Base-by-base conservation (phyloP, 2,888 invertebrate species). In the Drosophila hamatofila region DNA sequence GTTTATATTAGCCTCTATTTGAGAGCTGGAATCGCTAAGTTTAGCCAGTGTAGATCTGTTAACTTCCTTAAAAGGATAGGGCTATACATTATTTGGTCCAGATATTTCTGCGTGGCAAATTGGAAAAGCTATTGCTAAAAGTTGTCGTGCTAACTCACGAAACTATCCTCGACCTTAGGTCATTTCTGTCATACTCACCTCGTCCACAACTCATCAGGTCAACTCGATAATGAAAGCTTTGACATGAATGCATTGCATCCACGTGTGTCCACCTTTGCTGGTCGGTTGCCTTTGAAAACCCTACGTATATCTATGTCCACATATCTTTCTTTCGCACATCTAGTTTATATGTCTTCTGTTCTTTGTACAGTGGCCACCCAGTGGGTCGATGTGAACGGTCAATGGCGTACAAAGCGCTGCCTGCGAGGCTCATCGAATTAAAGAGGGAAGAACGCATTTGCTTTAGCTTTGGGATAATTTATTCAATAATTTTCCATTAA, bases 401-500 rank as follows among this genome's bases (percentile, higher is more conserved):
- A 79, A 57, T 74, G 69, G 64, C 70, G 44, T 21, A 62, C 27
- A 21, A 65, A 60, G 21, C 35, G 46, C 23, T 70, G 79, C 57
- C 12, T 3, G 46, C 37, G 35, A 27, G 52, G 16, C 14, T 5
- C 21, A 1, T 0, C 52, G 5, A n/a, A 25, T 54, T 12, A 8
- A 27, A 8, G 44, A 14, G 46, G 56, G 49, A 48, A 57, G 14
- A 25, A 25, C 6, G 7, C 18, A 21, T n/a, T 35, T 23, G 41
- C 27, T 48, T 48, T 54, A 64, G 49, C 67, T 83, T 81, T 78
- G 81, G 80, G 81, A 84, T 90, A 89, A 89, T 85, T 90, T 88
- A 88, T 89, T 90, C 80, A 82, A 78, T 86, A 88, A 80, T 85
- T 85, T 78, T 78, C 80, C 72, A 69, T 83, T 82, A 76, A 82